phyloP scores from a whole-genome alignment of 1,140 invertebrate genomes.

The Chrysopa pallens region DNA sequence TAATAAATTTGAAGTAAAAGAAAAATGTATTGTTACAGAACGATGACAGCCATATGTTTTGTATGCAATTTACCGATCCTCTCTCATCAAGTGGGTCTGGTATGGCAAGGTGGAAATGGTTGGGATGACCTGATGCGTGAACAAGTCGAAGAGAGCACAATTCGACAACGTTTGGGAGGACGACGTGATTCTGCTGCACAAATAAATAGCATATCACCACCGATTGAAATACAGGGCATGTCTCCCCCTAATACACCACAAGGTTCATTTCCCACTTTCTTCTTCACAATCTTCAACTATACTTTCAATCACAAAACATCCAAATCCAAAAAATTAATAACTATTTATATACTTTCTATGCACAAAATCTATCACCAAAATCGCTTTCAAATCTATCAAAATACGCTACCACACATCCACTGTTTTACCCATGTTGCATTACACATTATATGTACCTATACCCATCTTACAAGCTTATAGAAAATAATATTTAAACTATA shows the following conservation, averaged over 20 bases:
- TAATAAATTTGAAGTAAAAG: not conserved
- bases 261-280: no score
- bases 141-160: constrained; percentile 66
- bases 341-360: no score
- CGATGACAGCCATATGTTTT: constrained; percentile 85
- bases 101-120: constrained; percentile 83
- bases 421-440: no score
- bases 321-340: no score
- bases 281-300: no score
- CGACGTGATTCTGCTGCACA: constrained; percentile 74
- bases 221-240: constrained; percentile 44
- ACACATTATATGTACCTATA: no score
- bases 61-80: constrained; percentile 88
- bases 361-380: no score
- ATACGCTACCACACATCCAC: no score
- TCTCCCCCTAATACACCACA: constrained; percentile 32
- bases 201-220: constrained; percentile 66
- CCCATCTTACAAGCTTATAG: no score
- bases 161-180: constrained; percentile 59
- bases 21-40: constrained; percentile 37
- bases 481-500: no score
- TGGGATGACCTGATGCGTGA: constrained; percentile 79
- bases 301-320: no score
- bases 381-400: no score
- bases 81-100: constrained; percentile 79